phyloP scores from a whole-genome alignment of 2,113 vertebrate species.

The Mungos mungo region DNA sequence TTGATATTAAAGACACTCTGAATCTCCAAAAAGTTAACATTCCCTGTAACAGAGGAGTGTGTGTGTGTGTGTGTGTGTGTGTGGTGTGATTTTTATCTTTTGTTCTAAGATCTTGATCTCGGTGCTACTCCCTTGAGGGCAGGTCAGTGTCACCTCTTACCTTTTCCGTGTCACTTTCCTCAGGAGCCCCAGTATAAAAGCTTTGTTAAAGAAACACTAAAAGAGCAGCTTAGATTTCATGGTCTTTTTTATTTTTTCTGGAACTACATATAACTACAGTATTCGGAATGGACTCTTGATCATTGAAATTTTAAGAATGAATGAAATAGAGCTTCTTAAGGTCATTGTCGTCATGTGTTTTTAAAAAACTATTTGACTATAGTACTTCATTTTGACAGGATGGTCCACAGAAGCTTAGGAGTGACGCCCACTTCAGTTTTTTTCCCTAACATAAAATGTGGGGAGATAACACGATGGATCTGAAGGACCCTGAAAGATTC shows the following conservation, averaged over 20 bases:
- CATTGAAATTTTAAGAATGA: background rate
- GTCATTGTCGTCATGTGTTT: background rate
- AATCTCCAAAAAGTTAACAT: background rate
- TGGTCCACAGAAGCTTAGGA: background rate
- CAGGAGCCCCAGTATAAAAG: background rate
- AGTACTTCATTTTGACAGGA: background rate
- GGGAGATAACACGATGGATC: background rate
- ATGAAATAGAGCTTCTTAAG: constrained; percentile 10
- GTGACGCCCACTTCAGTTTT: background rate
- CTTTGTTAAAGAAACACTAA: background rate
- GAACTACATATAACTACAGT: constrained; percentile 6
- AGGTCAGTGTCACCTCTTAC: background rate
- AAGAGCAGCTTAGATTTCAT: background rate
- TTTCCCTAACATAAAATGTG: background rate
- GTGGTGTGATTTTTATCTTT: background rate
- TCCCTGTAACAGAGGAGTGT: background rate
- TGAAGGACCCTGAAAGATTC: background rate
- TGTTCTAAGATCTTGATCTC: background rate
- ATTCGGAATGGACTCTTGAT: background rate
- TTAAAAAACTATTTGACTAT: background rate
- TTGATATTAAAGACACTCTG: background rate
- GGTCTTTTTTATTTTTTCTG: background rate
- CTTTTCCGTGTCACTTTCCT: background rate
- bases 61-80: background rate
- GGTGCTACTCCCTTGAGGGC: background rate